Evolutionary conservation across 2,113 vertebrate species (phyloP), one percentile per base, ranked within the genome.

Genomic region (Butorides virescens): DNA sequence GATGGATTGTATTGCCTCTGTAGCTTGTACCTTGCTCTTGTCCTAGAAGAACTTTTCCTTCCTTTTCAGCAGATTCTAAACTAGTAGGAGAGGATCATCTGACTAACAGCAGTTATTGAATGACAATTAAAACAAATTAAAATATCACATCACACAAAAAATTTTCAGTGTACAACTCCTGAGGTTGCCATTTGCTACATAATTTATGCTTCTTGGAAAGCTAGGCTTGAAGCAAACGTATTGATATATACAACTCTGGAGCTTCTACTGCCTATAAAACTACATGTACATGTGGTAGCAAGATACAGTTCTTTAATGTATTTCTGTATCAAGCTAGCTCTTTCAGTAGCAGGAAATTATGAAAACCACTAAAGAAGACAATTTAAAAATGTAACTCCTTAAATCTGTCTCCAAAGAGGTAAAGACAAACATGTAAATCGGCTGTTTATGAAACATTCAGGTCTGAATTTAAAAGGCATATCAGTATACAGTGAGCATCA

Each of bases 361-460:
- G 62, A 96, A 93, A 97, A 95, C 66, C 70, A 73, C 81, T 74
- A 73, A 94, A 94, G 92, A 94, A 90, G 95, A 89, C 63, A 86
- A 93, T 93, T 97, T 79, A 63, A 95, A 93, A 97, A 93, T 75
- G 66, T 93, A 93, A 95, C 77, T 85, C 74, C 86, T 91, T 94
- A 95, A 94, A 92, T 92, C 86, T 94, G 74, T 91, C 93, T 97
- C 96, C 73, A 88, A 97, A 96, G 96, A 91, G 80, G 86, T 95
- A 92, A 96, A 97, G 88, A 92, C 94, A 96, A 97, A 96, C 90
- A 92, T 87, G 95, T 95, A 95, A 95, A 97, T 97, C 86, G 97
- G 42, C 61, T 95, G 66, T 96, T 97, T 95, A 97, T 97, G 96
- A 96, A 97, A 95, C 94, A 94, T 95, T 92, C 85, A 95, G 95